Evolutionary conservation across 2,113 vertebrate genomes (phyloP).

Genomic region (Urocolius indicus): DNA sequence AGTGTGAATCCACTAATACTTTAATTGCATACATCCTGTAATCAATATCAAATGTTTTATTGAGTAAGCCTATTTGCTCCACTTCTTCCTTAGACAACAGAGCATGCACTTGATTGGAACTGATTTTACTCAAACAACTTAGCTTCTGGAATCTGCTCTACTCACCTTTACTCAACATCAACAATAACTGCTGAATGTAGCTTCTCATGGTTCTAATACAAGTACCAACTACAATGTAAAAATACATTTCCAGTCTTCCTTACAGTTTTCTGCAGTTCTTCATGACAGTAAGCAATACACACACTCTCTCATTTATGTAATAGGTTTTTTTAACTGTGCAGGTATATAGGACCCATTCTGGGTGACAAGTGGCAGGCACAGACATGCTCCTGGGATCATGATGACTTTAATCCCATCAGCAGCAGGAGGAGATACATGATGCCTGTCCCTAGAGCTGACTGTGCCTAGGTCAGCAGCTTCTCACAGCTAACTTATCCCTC

Average conservation of each 20-base stretch:
- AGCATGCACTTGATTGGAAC: neutral
- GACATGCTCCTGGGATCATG: neutral
- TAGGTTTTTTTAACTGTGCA: neutral
- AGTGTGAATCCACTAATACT: neutral
- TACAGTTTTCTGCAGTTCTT: neutral
- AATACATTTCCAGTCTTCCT: neutral
- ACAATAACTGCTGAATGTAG: neutral
- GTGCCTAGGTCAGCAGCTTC: neutral
- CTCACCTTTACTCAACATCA: neutral
- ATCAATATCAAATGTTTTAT: neutral
- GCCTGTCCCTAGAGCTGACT: neutral
- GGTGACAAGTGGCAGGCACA: neutral
- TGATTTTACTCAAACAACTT: neutral
- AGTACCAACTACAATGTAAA: neutral
- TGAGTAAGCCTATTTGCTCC: neutral
- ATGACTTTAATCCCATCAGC: neutral
- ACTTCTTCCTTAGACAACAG: neutral
- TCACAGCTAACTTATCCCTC: neutral
- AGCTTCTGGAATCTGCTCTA: neutral
- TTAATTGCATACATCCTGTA: neutral
- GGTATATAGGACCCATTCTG: neutral
- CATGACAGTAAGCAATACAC: neutral
- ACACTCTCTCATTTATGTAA: rapidly evolving
- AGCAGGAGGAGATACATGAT: neutral
- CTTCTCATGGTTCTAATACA: neutral